Evolutionary conservation across 2,113 vertebrate species (phyloP).

Genomic region (Otis tarda): DNA sequence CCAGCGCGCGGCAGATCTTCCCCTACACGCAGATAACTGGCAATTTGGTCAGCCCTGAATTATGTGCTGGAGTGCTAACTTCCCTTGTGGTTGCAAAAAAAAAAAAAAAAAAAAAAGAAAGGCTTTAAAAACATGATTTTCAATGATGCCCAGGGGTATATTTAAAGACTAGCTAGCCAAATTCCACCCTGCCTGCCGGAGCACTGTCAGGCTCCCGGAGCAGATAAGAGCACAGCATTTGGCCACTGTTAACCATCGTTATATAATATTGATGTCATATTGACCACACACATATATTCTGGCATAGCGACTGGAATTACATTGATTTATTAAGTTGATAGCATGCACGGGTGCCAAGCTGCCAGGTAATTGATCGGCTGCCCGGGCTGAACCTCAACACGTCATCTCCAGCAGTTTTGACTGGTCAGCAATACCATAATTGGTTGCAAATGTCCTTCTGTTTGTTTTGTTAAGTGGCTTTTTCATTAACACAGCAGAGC

Average conservation of each 20-base stretch:
- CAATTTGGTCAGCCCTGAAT: conserved; percentile 68
- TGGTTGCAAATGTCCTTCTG: conserved; percentile 79
- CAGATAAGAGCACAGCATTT: not conserved
- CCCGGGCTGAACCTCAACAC: conserved; percentile 68
- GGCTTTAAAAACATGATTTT: conserved; percentile 26
- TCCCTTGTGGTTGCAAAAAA: conserved; percentile 49
- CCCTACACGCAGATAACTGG: not conserved
- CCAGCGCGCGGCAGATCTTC: not conserved
- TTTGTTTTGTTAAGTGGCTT: conserved; percentile 73
- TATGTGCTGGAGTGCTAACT: conserved; percentile 36
- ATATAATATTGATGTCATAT: conserved; percentile 9
- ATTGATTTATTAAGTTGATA: conserved; percentile 68
- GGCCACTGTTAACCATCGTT: not conserved
- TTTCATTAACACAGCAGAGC: conserved; percentile 73
- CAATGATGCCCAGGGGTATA: conserved; percentile 22
- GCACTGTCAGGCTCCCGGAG: not conserved
- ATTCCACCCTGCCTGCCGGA: not conserved
- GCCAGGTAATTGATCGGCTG: conserved; percentile 69
- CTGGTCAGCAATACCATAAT: conserved; percentile 80
- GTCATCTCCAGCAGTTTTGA: conserved; percentile 75
- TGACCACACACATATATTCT: conserved; percentile 13
- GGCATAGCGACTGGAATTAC: conserved; percentile 7
- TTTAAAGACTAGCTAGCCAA: conserved; percentile 27
- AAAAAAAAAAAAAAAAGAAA: not conserved
- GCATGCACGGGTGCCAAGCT: conserved; percentile 25